phyloP scores from a whole-genome alignment of 2,797 vertebrate genomes.

The Tauraco hartlaubi region DNA sequence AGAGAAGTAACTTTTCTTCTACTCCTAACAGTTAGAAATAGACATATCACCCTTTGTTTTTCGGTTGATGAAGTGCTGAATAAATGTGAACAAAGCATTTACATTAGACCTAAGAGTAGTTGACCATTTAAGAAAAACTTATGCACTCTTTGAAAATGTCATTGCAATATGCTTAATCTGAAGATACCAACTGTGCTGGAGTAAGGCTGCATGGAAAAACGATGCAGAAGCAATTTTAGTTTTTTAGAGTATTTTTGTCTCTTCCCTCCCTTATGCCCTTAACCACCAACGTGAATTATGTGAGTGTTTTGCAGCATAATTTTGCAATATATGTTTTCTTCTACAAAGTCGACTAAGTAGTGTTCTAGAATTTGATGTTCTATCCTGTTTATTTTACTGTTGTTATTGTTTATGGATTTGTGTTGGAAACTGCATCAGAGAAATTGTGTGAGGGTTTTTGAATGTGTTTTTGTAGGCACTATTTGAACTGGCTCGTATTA shows the following conservation, averaged over 20 bases:
- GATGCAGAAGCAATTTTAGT: not conserved
- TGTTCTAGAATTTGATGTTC: not conserved
- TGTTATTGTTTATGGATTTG: not conserved
- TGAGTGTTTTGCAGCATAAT: not conserved
- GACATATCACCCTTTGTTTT: not conserved
- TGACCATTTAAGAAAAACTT: not conserved
- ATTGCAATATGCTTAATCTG: not conserved
- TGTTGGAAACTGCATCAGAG: not conserved
- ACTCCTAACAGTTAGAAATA: not conserved
- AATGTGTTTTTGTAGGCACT: not conserved
- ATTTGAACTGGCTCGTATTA: not conserved
- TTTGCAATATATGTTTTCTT: not conserved
- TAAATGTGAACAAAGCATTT: not conserved
- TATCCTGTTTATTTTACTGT: not conserved
- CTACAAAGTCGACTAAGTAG: not conserved
- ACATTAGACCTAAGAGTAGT: not conserved
- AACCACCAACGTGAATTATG: not conserved
- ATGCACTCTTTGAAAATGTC: not conserved
- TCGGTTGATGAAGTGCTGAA: not conserved
- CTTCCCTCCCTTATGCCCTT: not conserved
- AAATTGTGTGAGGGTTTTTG: not conserved
- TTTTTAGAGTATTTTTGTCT: not conserved
- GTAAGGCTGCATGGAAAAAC: not conserved
- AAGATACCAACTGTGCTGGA: not conserved
- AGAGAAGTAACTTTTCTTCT: not conserved